phyloP scores from a whole-genome alignment of 2,888 invertebrate species.

The Euplexia lucipara region DNA sequence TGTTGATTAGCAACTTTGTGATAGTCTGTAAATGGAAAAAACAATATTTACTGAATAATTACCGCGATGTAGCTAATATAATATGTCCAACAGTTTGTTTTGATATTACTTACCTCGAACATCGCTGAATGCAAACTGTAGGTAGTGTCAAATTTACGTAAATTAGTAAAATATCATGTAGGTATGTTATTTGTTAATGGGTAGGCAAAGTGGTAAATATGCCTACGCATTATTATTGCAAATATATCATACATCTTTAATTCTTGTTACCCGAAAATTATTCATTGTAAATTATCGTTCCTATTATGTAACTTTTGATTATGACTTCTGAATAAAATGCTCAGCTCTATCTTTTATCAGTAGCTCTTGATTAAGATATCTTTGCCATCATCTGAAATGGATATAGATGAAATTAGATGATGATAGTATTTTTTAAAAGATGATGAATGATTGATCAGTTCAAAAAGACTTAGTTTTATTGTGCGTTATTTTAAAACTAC shows the following conservation, averaged over 20 bases:
- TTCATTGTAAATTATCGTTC: background rate
- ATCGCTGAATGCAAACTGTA: background rate
- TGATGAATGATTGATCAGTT: constrained; percentile 23
- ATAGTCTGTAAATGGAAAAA: constrained; percentile 16
- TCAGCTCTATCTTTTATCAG: background rate
- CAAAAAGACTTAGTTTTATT: constrained; percentile 28
- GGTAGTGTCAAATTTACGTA: background rate
- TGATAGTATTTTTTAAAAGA: constrained; percentile 10
- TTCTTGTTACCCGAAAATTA: background rate
- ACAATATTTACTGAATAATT: constrained; percentile 17
- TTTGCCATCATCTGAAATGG: background rate
- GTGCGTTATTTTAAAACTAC: constrained; percentile 38
- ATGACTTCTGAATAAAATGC: background rate
- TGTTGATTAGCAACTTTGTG: constrained; percentile 10
- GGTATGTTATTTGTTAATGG: no score
- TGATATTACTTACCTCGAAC: constrained; percentile 22
- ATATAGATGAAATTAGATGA: background rate
- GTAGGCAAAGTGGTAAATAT: no score
- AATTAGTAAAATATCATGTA: no score
- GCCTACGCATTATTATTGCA: no score
- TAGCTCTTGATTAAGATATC: background rate
- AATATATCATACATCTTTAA: no score
- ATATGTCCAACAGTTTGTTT: constrained; percentile 23
- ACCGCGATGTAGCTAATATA: constrained; percentile 24
- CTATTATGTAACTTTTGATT: background rate